phyloP scores from a whole-genome alignment of 2,113 vertebrate species.

The Eurypyga helias region DNA sequence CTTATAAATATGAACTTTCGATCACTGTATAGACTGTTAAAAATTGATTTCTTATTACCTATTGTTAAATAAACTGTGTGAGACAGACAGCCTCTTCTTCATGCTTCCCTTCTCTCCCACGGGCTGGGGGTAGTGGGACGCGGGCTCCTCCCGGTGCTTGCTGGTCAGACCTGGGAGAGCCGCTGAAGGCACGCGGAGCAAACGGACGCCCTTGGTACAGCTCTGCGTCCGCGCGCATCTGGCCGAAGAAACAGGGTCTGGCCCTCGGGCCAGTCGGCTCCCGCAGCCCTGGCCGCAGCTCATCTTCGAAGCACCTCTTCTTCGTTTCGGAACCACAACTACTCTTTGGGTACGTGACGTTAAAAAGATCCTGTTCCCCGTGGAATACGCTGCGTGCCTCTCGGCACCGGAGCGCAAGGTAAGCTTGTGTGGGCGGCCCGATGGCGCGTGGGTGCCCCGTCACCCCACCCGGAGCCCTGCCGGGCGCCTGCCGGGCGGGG shows the following conservation, averaged over 20 bases:
- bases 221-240: not conserved
- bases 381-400: not conserved
- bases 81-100: constrained; percentile 78
- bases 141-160: not conserved
- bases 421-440: not conserved
- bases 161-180: not conserved
- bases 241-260: constrained; percentile 43
- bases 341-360: constrained; percentile 54
- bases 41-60: constrained; percentile 88
- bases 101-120: constrained; percentile 67
- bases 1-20: constrained; percentile 89
- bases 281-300: not conserved
- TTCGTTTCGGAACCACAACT: constrained; percentile 54
- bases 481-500: fast-evolving
- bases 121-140: not conserved
- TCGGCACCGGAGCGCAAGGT: not conserved
- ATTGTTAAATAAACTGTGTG: constrained; percentile 90
- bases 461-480: too few relatives aligned
- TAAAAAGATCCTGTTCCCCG: constrained; percentile 53
- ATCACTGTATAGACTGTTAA: constrained; percentile 91
- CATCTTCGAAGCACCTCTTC: constrained; percentile 30
- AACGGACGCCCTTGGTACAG: constrained; percentile 34
- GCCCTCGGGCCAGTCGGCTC: constrained; percentile 32
- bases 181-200: constrained; percentile 29
- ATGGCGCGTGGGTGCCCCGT: fast-evolving